Evolutionary conservation across 2,888 invertebrate species (phyloP).

Genomic region (Lasioglossum zephyrum): DNA sequence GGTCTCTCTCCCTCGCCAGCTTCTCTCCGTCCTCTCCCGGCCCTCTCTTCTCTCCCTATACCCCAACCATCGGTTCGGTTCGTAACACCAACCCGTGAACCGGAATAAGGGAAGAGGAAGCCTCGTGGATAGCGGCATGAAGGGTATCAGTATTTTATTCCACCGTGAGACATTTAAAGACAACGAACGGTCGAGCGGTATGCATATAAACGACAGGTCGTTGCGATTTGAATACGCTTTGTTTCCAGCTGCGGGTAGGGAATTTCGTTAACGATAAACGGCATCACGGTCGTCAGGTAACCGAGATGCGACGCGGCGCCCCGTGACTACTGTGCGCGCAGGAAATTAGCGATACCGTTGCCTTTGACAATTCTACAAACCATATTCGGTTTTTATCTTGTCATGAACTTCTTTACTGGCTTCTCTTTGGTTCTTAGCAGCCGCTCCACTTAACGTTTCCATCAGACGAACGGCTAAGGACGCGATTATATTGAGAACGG

Average conservation of each 20-base stretch:
- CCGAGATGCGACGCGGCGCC: conserved; percentile 6
- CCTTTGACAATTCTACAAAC: conserved; percentile 18
- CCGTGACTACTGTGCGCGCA: conserved; percentile 24
- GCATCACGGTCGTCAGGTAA: conserved; percentile 1
- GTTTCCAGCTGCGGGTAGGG: conserved; percentile 47
- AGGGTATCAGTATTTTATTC: conserved; percentile 66
- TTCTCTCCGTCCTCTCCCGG: too few species aligned
- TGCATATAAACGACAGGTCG: conserved; percentile 66
- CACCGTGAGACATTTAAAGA: conserved; percentile 64
- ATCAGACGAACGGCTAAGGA: neutral
- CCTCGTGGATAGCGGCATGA: conserved; percentile 22
- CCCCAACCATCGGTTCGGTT: conserved; percentile 20
- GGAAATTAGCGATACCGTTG: conserved; percentile 38
- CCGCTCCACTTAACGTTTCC: neutral
- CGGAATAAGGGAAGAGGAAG: conserved; percentile 12
- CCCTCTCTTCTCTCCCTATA: too few species aligned
- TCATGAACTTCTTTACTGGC: neutral
- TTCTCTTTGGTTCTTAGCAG: neutral
- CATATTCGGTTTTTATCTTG: conserved; percentile 6
- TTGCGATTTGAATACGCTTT: conserved; percentile 67
- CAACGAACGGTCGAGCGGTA: conserved; percentile 52
- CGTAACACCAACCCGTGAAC: conserved; percentile 17
- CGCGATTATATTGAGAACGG: too few species aligned
- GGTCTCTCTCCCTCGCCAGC: too few species aligned
- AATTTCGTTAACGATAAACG: conserved; percentile 61